phyloP scores from a whole-genome alignment of 2,113 vertebrate genomes.

The Oncorhynchus keta region DNA sequence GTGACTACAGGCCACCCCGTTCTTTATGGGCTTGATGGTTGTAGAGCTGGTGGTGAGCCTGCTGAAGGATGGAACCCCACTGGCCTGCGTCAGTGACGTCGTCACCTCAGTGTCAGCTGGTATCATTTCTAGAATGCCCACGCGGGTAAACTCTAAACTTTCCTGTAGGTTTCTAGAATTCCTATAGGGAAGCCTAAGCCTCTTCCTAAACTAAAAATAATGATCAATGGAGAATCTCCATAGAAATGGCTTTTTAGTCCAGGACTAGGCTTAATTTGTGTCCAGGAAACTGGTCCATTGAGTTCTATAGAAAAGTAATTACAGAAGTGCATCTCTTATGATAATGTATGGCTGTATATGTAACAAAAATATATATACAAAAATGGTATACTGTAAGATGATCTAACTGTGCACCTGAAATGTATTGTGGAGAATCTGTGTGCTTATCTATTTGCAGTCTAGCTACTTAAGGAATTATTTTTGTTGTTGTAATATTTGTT shows the following conservation, averaged over 20 bases:
- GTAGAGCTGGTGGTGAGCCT: conserved; percentile 81
- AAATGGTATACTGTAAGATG: no score
- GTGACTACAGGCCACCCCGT: conserved; percentile 80
- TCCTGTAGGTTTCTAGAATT: not conserved
- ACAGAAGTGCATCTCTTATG: not conserved
- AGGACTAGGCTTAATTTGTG: not conserved
- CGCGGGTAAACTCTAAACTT: conserved; percentile 70
- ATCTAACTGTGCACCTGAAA: no score
- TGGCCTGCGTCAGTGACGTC: conserved; percentile 76
- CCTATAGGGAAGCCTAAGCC: not conserved
- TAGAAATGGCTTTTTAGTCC: no score
- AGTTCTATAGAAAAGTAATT: not conserved
- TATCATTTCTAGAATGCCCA: conserved; percentile 82
- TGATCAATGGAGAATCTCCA: no score
- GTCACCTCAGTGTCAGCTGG: conserved; percentile 84
- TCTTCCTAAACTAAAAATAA: not conserved
- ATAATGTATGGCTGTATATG: no score
- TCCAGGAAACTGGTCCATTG: not conserved
- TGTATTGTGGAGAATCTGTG: no score
- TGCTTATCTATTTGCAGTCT: no score
- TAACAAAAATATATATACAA: no score
- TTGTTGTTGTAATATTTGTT: no score
- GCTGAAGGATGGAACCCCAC: conserved; percentile 66
- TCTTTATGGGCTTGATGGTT: conserved; percentile 82
- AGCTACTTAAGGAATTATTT: no score